A percentile compares a stretch with the other conserved stretches of the same genome.
phyloP scores from a whole-genome alignment of 2,888 invertebrate species.

The Athalia cordata region DNA sequence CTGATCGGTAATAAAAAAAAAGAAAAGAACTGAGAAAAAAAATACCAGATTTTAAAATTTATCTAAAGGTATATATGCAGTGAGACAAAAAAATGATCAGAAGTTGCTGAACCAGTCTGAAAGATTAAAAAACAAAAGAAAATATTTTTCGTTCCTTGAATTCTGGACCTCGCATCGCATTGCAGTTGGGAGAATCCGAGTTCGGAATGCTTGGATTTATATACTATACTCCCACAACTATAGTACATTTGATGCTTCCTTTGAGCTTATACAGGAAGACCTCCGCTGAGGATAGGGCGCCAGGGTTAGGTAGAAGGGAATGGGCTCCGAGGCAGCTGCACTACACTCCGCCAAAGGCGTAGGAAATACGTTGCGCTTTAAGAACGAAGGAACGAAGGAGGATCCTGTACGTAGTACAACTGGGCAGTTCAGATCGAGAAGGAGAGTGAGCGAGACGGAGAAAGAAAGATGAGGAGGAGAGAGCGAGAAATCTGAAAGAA shows the following conservation, averaged over 20 bases:
- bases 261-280: constrained; percentile 25
- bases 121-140: no score
- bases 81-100: no score
- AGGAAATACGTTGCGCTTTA: constrained; percentile 22
- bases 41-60: no score
- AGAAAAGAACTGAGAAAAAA: no score
- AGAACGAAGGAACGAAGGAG: constrained; percentile 7
- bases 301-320: constrained; percentile 10
- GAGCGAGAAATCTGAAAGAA: constrained; percentile 1
- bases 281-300: constrained; percentile 39
- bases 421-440: neutral
- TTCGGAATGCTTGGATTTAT: no score
- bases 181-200: no score
- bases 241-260: neutral
- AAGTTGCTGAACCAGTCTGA: no score
- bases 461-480: neutral
- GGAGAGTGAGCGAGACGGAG: neutral
- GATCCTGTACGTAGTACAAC: neutral
- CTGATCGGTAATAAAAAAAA: no score
- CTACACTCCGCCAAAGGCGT: constrained; percentile 28
- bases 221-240: no score
- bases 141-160: no score
- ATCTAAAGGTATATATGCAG: no score
- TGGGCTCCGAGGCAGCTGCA: constrained; percentile 27
- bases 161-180: no score